These are phyloP conservation scores for Lamellibrachia luymesi DNA, from an alignment of 1,140 invertebrate genomes.

Conservation along the genomic window DNA sequence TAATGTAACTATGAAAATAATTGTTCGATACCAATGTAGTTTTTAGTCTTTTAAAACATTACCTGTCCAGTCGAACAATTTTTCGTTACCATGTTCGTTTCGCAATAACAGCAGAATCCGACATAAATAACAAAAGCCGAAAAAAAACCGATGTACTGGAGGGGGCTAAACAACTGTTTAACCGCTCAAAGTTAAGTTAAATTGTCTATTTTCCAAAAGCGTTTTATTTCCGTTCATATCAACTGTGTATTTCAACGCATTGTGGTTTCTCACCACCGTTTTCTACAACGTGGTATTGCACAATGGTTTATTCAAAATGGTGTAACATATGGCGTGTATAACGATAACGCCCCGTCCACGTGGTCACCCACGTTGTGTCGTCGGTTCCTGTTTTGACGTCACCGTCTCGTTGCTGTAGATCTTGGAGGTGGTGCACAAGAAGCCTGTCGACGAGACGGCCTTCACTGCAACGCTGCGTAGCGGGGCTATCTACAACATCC, in stretches of 20 bases:
- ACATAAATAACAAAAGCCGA: not conserved
- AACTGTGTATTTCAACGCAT: not conserved
- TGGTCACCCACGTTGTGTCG: not conserved
- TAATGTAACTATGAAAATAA: not conserved
- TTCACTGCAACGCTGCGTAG: slow-evolving; percentile 27
- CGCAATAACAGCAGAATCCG: not conserved
- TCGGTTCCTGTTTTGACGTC: not conserved
- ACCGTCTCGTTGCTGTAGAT: not conserved
- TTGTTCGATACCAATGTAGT: not conserved
- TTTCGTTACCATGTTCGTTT: too few relatives aligned
- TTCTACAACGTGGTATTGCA: not conserved
- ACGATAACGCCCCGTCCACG: not conserved
- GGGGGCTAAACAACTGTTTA: too few relatives aligned
- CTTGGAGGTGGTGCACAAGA: slow-evolving; percentile 30
- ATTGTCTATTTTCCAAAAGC: not conserved
- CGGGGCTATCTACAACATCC: slow-evolving; percentile 27
- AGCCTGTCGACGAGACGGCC: slow-evolving; percentile 27
- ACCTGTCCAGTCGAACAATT: too few relatives aligned
- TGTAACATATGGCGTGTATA: not conserved
- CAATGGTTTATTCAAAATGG: not conserved
- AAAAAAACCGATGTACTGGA: too few relatives aligned
- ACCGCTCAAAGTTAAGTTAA: not conserved
- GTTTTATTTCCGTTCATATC: not conserved
- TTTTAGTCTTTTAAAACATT: too few relatives aligned
- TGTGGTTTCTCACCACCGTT: not conserved